Conservation (phyloP, 2,113 vertebrate species). For the Notiomystis cincta region DNA sequence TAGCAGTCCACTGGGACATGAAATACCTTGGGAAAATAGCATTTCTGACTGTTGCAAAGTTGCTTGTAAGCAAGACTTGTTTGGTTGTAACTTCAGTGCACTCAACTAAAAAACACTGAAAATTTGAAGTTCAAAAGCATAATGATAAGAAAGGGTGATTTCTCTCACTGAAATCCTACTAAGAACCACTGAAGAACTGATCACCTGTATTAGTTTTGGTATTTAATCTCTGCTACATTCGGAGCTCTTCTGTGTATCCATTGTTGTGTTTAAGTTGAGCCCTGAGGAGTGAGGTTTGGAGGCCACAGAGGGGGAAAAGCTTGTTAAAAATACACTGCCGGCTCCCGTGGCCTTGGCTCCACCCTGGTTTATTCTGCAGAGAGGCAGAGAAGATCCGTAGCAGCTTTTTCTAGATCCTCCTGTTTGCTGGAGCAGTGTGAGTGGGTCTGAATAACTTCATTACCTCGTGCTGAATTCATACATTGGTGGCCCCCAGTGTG, state of each 20-base stretch:
- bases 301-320: background rate
- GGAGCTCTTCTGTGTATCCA: background rate
- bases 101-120: background rate
- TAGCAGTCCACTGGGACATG: background rate
- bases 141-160: background rate
- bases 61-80: rapidly evolving
- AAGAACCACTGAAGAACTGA: background rate
- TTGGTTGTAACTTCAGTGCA: background rate
- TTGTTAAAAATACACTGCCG: background rate
- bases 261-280: rapidly evolving
- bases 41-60: background rate
- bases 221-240: background rate
- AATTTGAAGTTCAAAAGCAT: background rate
- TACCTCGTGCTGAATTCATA: background rate
- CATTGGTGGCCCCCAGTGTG: rapidly evolving
- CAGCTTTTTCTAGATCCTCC: background rate
- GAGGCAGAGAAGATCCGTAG: no score
- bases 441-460: background rate
- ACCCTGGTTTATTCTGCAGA: background rate
- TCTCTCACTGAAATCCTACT: background rate
- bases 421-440: background rate
- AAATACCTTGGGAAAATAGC: rapidly evolving
- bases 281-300: background rate
- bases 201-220: background rate
- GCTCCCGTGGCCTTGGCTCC: background rate